Evolutionary conservation across 2,888 invertebrate species (phyloP), one percentile per base, ranked within the genome.

Genomic region (Lepidocyrtinus sp.): DNA sequence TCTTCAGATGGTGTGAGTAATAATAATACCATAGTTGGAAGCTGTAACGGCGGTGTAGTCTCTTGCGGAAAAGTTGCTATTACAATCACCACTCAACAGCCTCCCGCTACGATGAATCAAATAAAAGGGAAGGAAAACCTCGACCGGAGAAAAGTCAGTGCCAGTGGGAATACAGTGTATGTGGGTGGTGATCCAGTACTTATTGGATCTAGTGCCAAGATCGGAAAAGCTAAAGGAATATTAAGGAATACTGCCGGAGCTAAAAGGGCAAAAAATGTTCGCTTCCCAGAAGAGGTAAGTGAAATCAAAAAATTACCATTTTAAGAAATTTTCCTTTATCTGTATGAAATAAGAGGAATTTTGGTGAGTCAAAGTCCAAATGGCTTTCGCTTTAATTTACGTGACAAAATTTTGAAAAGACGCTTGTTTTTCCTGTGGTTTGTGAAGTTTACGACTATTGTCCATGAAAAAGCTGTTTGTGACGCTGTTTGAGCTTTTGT

Each of bases 231-330:
- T 5, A 83, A 82, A 70, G 86, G 86, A 27, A 86, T 85, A 69
- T 76, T 84, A 9, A 83, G 85, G 64, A 79, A 76, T 26, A 82
- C 83, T 77, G 83, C 83, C 74, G 83, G 75, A 25, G 74, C 79
- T 36, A 81, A 75, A 64, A 64, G 84, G 75, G 84, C 82, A 45
- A 79, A 84, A 68, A 85, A 82, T 59, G 87, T 87, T 59, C 81
- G 82, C 63, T 87, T 87, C 70, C 84, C 85, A 46, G 82, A 82
- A 79, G 84, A 86, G 87, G 87, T 87, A 82, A 84, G 77, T n/a
- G 26, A 24, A n/a, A 61, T 69, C 12, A 36, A 63, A 22, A n/a
- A n/a, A n/a, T n/a, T n/a, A n/a, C n/a, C 69, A 19, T 21, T 17
- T 5, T 46, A 26, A 61, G 64, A 21, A 19, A 67, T 45, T 61